phyloP scores from a whole-genome alignment of 2,888 invertebrate genomes.

The Drosophila hamatofila region DNA sequence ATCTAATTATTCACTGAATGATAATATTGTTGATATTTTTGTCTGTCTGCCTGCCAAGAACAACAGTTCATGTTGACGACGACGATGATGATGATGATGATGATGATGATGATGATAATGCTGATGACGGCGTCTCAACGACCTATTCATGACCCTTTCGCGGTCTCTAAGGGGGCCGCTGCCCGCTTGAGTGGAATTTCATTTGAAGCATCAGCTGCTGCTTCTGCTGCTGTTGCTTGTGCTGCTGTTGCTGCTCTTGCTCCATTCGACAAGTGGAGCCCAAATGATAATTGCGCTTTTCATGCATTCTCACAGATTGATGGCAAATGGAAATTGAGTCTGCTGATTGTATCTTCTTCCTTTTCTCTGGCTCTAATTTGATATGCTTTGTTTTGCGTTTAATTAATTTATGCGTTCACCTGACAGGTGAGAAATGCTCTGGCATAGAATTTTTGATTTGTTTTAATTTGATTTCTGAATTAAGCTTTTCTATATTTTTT shows the following conservation, averaged over 20 bases:
- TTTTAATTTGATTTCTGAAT: slow-evolving; percentile 62
- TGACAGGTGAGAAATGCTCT: slow-evolving; percentile 61
- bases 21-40: slow-evolving; percentile 76
- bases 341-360: slow-evolving; percentile 58
- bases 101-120: slow-evolving; percentile 52
- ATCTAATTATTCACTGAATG: slow-evolving; percentile 83
- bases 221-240: slow-evolving; percentile 7
- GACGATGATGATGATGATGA: slow-evolving; percentile 44
- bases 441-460: slow-evolving; percentile 48
- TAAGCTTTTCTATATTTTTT: slow-evolving; percentile 24
- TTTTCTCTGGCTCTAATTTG: slow-evolving; percentile 32
- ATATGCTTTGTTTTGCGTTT: slow-evolving; percentile 48
- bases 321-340: slow-evolving; percentile 69
- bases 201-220: slow-evolving; percentile 60
- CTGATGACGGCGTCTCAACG: slow-evolving; percentile 73
- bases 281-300: slow-evolving; percentile 76
- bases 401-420: slow-evolving; percentile 66
- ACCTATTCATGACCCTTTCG: slow-evolving; percentile 77
- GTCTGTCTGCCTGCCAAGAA: slow-evolving; percentile 50
- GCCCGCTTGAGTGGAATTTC: slow-evolving; percentile 61
- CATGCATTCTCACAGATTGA: slow-evolving; percentile 73
- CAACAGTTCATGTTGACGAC: slow-evolving; percentile 53
- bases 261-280: slow-evolving; percentile 51
- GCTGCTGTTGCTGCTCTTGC: slow-evolving; percentile 23
- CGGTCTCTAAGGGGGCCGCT: slow-evolving; percentile 54